Conservation (phyloP, 2,888 invertebrate species). For the Plutella xylostella region DNA sequence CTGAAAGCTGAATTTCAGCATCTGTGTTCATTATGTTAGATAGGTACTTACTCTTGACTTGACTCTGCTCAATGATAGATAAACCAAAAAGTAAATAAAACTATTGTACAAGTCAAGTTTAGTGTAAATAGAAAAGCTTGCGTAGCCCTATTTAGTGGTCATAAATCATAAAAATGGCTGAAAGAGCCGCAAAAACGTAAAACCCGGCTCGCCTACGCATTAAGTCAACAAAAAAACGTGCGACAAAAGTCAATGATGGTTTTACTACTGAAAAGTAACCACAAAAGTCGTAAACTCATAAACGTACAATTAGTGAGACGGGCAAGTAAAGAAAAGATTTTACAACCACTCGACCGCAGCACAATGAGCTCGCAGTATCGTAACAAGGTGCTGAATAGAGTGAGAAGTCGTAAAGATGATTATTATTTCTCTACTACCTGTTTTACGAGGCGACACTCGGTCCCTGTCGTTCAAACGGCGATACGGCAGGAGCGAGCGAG, state of each 20-base stretch:
- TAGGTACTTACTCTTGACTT: too few species aligned
- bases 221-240: slow-evolving; percentile 27
- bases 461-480: slow-evolving; percentile 38
- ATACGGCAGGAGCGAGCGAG: slow-evolving; percentile 34
- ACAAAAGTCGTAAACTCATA: slow-evolving; percentile 67
- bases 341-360: slow-evolving; percentile 65
- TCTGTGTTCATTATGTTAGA: too few species aligned
- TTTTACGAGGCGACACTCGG: slow-evolving; percentile 57
- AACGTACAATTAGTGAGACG: slow-evolving; percentile 70
- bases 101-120: too few species aligned
- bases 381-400: slow-evolving; percentile 72
- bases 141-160: too few species aligned
- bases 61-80: too few species aligned
- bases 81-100: too few species aligned
- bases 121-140: too few species aligned
- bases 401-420: slow-evolving; percentile 72
- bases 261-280: slow-evolving; percentile 58
- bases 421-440: slow-evolving; percentile 73
- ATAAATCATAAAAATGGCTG: background rate
- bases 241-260: slow-evolving; percentile 51
- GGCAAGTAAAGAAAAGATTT: slow-evolving; percentile 69
- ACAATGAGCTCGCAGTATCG: slow-evolving; percentile 69
- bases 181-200: background rate
- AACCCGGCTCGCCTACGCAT: slow-evolving; percentile 4
- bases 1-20: background rate